Conservation (phyloP, 2,113 vertebrate species). For the Phoxinus phoxinus region DNA sequence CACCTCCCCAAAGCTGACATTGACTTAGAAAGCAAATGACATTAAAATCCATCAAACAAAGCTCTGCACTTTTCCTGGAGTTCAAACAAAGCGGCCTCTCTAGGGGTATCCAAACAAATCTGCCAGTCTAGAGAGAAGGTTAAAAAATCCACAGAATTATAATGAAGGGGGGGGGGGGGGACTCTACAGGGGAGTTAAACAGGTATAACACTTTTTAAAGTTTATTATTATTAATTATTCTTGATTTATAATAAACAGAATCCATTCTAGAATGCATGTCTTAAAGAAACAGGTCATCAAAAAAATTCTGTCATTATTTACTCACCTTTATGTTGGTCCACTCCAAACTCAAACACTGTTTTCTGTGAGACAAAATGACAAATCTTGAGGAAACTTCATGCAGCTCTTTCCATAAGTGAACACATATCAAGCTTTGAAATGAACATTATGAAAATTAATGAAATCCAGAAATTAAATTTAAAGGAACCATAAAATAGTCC, state of each 20-base stretch:
- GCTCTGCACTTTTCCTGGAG: conserved; percentile 43
- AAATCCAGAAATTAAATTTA: too few species aligned
- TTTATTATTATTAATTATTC: neutral
- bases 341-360: neutral
- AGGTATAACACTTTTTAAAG: neutral
- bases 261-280: neutral
- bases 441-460: neutral
- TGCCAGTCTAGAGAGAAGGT: conserved; percentile 13
- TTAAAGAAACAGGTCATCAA: neutral
- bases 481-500: too few species aligned
- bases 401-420: neutral
- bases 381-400: neutral
- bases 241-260: neutral
- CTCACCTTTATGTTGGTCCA: too few species aligned
- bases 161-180: too few species aligned
- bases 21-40: conserved; percentile 48
- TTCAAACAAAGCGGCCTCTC: conserved; percentile 45
- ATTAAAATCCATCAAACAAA: conserved; percentile 55
- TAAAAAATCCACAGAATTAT: neutral
- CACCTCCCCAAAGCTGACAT: conserved; percentile 30
- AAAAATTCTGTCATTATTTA: neutral
- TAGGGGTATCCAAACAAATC: conserved; percentile 26
- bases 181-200: neutral
- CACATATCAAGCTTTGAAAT: neutral
- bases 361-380: neutral